phyloP scores from a whole-genome alignment of 2,888 invertebrate genomes.

The Charanyca ferruginea region DNA sequence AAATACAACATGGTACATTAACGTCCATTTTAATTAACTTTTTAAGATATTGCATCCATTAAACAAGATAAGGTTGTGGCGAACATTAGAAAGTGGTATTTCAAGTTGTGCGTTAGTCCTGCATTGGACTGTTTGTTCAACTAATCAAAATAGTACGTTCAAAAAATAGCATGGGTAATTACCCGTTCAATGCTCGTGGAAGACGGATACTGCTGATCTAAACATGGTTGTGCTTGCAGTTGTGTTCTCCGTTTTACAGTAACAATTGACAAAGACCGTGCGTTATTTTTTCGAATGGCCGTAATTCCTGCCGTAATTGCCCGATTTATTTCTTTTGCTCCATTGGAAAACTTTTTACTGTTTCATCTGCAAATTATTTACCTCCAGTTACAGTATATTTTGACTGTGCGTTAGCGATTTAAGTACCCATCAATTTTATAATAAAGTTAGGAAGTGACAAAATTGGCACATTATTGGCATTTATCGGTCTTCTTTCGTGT shows the following conservation, averaged over 20 bases:
- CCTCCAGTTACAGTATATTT: constrained; percentile 47
- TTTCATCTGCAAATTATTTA: constrained; percentile 55
- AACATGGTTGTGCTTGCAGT: constrained; percentile 41
- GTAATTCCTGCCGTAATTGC: constrained; percentile 44
- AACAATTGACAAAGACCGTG: constrained; percentile 26
- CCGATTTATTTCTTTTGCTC: constrained; percentile 46
- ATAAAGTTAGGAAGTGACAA: constrained; percentile 50
- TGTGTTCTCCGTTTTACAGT: constrained; percentile 38
- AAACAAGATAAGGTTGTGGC: constrained; percentile 32
- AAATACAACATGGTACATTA: constrained; percentile 9
- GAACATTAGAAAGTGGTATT: constrained; percentile 37
- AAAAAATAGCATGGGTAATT: constrained; percentile 58
- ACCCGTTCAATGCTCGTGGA: constrained; percentile 49
- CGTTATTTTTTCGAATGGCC: constrained; percentile 39
- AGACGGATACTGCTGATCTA: constrained; percentile 55
- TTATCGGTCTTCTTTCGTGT: constrained; percentile 29
- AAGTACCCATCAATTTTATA: constrained; percentile 52
- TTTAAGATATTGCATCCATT: constrained; percentile 37
- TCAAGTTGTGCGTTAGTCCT: constrained; percentile 13
- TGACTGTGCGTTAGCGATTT: constrained; percentile 40
- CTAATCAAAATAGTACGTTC: constrained; percentile 44
- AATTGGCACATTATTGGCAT: constrained; percentile 32
- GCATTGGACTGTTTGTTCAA: constrained; percentile 31
- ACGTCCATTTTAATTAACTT: constrained; percentile 17
- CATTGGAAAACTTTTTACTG: constrained; percentile 49